Conservation (phyloP, 2,797 vertebrate genomes). For the Apodemus agrarius region DNA sequence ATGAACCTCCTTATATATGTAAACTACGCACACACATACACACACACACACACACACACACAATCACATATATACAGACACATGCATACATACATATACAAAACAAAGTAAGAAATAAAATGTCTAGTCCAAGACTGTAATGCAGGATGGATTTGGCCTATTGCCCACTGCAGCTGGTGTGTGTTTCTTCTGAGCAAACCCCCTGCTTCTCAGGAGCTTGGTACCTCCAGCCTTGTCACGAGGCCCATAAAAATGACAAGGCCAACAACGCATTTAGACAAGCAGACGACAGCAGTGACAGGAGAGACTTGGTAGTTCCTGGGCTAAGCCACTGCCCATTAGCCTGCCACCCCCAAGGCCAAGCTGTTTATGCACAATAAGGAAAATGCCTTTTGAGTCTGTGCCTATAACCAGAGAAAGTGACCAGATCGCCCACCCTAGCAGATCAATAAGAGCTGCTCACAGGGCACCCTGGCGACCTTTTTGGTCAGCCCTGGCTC, state of each 20-base stretch:
- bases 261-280: not conserved
- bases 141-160: not conserved
- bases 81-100: not conserved
- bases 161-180: not conserved
- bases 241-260: not conserved
- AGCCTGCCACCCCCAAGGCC: not conserved
- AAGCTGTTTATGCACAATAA: not conserved
- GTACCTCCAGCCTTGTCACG: not conserved
- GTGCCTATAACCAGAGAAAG: not conserved
- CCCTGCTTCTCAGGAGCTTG: not conserved
- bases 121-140: not conserved
- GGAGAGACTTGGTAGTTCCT: not conserved
- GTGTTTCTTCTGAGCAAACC: not conserved
- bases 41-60: not conserved
- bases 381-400: not conserved
- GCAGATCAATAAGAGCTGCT: not conserved
- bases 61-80: not conserved
- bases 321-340: not conserved
- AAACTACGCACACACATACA: not conserved
- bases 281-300: not conserved
- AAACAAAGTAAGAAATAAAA: not conserved
- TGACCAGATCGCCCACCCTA: not conserved
- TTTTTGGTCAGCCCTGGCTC: not conserved
- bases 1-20: not conserved
- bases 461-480: not conserved